Evolutionary conservation across 2,888 invertebrate species (phyloP).

Genomic region (Lasius fuliginosus): DNA sequence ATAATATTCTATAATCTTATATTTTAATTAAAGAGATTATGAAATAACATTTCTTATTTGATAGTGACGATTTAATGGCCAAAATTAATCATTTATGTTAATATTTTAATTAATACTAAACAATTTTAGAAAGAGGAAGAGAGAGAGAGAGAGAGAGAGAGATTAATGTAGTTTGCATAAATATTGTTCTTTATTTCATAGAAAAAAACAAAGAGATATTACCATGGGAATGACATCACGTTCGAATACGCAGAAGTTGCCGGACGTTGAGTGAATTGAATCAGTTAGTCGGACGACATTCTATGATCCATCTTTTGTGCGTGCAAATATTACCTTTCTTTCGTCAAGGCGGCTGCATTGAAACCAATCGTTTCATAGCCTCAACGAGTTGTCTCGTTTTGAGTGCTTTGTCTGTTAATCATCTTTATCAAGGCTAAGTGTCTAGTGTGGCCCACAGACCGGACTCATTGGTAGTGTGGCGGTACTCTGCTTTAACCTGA

Average conservation of each 20-base stretch:
- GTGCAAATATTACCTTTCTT: constrained; percentile 85
- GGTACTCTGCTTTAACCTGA: constrained; percentile 25
- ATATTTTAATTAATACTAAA: too few relatives aligned
- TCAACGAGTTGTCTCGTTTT: constrained; percentile 80
- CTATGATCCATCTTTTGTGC: constrained; percentile 85
- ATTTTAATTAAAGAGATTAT: background rate
- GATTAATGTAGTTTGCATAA: background rate
- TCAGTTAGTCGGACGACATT: constrained; percentile 85
- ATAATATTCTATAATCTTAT: background rate
- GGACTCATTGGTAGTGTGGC: constrained; percentile 51
- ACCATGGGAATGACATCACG: constrained; percentile 5
- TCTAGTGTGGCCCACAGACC: constrained; percentile 82
- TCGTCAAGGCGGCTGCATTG: constrained; percentile 79
- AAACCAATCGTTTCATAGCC: constrained; percentile 80
- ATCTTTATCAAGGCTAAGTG: constrained; percentile 82
- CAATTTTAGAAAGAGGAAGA: background rate
- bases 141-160: background rate
- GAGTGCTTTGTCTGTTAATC: constrained; percentile 83
- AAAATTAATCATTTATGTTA: background rate
- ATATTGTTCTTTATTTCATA: background rate
- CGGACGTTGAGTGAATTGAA: constrained; percentile 85
- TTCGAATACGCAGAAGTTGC: constrained; percentile 71
- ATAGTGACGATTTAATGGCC: background rate
- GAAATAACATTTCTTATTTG: background rate
- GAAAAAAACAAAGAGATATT: background rate